Percentiles rank a stretch among this genome's conserved stretches.
Conservation (phyloP, 2,888 invertebrate species). For the Xanthorhoe spadicearia region DNA sequence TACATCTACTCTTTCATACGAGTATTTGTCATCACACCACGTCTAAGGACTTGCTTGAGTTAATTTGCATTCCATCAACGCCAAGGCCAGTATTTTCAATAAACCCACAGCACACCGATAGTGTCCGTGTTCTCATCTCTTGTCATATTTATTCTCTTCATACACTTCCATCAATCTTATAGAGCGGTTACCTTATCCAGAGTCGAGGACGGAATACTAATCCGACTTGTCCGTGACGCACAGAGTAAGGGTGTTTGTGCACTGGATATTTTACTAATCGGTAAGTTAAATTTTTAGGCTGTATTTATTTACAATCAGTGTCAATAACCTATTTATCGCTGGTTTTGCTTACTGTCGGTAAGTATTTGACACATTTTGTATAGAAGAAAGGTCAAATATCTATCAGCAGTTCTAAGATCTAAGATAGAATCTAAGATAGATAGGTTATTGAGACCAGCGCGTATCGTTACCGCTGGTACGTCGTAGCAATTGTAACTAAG, state of each 20-base stretch:
- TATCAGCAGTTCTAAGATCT: neutral
- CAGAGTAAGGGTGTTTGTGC: neutral
- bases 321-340: too few relatives aligned
- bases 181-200: slow-evolving; percentile 26
- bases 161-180: slow-evolving; percentile 25
- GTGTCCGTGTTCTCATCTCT: slow-evolving; percentile 16
- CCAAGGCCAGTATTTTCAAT: slow-evolving; percentile 6
- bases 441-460: too few relatives aligned
- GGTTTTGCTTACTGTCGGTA: too few relatives aligned
- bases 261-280: neutral
- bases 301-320: too few relatives aligned
- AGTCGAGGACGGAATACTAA: slow-evolving; percentile 18
- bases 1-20: too few relatives aligned
- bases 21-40: too few relatives aligned
- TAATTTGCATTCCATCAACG: neutral
- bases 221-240: slow-evolving; percentile 4
- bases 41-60: neutral
- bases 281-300: too few relatives aligned
- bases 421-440: neutral
- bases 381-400: too few relatives aligned
- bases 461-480: too few relatives aligned
- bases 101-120: neutral
- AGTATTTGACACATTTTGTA: too few relatives aligned
- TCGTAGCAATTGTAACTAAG: too few relatives aligned
- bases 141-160: slow-evolving; percentile 24